A percentile compares a stretch with the other conserved stretches of the same genome.
Conservation (phyloP, 2,888 invertebrate species). For the Campopleginae sp. region DNA sequence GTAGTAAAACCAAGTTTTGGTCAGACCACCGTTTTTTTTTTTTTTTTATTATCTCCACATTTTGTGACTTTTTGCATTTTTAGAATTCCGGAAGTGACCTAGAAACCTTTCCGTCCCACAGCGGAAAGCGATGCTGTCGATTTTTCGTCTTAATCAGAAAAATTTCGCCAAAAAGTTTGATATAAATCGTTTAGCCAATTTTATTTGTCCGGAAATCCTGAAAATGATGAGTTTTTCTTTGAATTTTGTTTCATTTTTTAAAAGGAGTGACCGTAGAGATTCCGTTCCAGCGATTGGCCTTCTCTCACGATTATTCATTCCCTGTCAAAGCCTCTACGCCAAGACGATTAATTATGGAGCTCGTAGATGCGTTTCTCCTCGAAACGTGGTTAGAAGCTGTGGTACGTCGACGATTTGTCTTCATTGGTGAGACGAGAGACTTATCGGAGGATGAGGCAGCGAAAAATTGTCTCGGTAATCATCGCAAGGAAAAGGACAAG, state of each 20-base stretch:
- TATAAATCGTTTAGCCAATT: not conserved
- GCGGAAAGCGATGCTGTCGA: not conserved
- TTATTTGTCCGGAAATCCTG: not conserved
- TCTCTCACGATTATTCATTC: constrained; percentile 38
- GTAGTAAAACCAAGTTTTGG: constrained; percentile 53
- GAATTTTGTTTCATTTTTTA: not conserved
- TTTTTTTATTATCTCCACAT: not conserved
- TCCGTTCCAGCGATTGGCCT: constrained; percentile 7
- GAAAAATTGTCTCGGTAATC: constrained; percentile 49
- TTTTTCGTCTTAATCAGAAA: not conserved
- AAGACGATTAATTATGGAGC: constrained; percentile 78
- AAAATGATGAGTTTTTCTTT: not conserved
- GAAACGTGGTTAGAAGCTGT: constrained; percentile 73
- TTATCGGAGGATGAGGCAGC: constrained; percentile 72
- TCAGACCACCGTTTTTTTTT: constrained; percentile 27
- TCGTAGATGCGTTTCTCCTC: constrained; percentile 56
- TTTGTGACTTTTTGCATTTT: not conserved
- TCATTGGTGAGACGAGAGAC: constrained; percentile 77
- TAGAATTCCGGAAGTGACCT: not conserved
- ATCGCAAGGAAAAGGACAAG: constrained; percentile 57
- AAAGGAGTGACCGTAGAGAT: constrained; percentile 13
- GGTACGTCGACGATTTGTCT: constrained; percentile 79
- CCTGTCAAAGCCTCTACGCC: constrained; percentile 42
- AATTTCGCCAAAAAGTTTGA: not conserved
- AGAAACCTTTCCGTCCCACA: not conserved